Evolutionary conservation across 1,140 invertebrate species (phyloP).

Genomic region (Plutomurus gul): DNA sequence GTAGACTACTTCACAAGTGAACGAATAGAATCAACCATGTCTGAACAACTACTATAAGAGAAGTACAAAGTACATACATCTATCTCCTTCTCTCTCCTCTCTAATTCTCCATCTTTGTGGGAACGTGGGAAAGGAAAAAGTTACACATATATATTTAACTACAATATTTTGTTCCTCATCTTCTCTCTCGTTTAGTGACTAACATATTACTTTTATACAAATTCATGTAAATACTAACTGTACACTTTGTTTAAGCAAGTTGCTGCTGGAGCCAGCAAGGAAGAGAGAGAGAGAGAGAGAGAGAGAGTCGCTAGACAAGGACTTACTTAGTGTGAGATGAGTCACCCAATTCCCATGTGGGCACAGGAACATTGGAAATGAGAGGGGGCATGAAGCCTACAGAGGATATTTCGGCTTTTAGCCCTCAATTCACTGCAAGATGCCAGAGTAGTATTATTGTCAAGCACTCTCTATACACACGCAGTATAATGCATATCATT

Average conservation of each 20-base stretch:
- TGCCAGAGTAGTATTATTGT: neutral
- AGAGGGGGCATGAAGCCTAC: neutral
- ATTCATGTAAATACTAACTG: neutral
- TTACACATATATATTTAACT: constrained; percentile 10
- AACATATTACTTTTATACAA: neutral
- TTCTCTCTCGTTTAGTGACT: neutral
- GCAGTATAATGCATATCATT: too few relatives aligned
- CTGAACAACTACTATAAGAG: too few relatives aligned
- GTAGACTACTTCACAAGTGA: too few relatives aligned
- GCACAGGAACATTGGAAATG: constrained; percentile 34
- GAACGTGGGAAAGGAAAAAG: too few relatives aligned
- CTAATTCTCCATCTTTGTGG: too few relatives aligned
- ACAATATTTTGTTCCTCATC: constrained; percentile 9
- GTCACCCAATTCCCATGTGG: constrained; percentile 38
- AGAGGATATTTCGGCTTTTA: neutral
- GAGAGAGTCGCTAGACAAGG: neutral
- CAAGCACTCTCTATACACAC: neutral
- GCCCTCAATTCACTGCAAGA: neutral
- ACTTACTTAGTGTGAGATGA: constrained; percentile 32
- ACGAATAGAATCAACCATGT: too few relatives aligned
- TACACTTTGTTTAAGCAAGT: neutral
- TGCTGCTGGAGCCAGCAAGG: neutral
- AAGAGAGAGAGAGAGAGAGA: too few relatives aligned
- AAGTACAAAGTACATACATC: too few relatives aligned
- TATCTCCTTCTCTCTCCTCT: too few relatives aligned